These are phyloP conservation scores for Maniola hyperantus DNA, from an alignment of 2,888 invertebrate genomes.

Conservation along the genomic window DNA sequence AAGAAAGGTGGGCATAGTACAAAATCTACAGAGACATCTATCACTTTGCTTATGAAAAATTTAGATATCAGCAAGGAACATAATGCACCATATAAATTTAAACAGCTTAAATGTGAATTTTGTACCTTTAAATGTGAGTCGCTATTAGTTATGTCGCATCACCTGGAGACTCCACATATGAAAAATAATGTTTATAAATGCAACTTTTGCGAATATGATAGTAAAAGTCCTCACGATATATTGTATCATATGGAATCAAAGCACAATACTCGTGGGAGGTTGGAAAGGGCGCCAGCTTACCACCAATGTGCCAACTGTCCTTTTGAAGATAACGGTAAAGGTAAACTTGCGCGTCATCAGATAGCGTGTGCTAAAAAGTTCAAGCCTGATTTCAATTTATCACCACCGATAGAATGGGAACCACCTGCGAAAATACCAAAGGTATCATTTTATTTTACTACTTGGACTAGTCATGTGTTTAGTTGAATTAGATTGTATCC, in stretches of 20 bases:
- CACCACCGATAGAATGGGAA: conserved; percentile 95
- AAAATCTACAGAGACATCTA: conserved; percentile 88
- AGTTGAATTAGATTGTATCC: neutral
- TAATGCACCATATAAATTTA: conserved; percentile 90
- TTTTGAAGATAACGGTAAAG: conserved; percentile 96
- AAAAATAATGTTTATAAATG: conserved; percentile 93
- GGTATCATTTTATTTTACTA: conserved; percentile 55
- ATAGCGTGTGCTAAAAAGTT: conserved; percentile 95
- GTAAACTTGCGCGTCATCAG: conserved; percentile 93
- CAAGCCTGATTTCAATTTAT: conserved; percentile 92
- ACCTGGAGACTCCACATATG: conserved; percentile 96
- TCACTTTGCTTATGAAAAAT: conserved; percentile 91
- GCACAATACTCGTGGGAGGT: conserved; percentile 91
- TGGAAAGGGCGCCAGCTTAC: conserved; percentile 92
- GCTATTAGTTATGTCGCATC: conserved; percentile 90
- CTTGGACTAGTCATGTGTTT: neutral
- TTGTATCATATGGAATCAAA: conserved; percentile 95
- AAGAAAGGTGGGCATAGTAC: conserved; percentile 83
- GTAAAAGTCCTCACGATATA: conserved; percentile 93
- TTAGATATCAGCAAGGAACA: conserved; percentile 93
- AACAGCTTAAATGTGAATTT: conserved; percentile 91
- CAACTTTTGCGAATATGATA: conserved; percentile 91
- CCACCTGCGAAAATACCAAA: conserved; percentile 96
- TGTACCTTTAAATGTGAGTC: conserved; percentile 96
- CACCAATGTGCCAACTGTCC: conserved; percentile 97